Base-by-base conservation (phyloP, 2,888 invertebrate genomes). In the Congeria kusceri region DNA sequence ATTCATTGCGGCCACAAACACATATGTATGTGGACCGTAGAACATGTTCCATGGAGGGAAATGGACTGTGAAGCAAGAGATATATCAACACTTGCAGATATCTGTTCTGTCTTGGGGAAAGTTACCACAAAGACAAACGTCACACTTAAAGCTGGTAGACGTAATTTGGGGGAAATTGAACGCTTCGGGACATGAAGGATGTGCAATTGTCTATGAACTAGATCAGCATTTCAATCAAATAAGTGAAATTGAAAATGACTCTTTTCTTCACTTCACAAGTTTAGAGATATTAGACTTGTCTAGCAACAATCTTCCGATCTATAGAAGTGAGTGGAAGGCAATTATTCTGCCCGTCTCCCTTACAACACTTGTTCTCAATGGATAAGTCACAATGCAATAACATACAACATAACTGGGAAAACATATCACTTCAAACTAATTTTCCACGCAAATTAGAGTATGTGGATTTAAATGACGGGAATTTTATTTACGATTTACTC, bases 371-470 rank as follows among this genome's bases (percentile, higher is more conserved):
- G 18, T 44, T 13, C 18, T 44, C 18, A 18, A 18, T 18, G 20
- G 15, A 20, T 49, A 46, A 27, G 13, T 13, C 25, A 18, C 25
- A 61, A 3, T 78, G 78, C 27, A 27, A 1, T 13, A 72, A 49
- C 28, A 5, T 49, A 5, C 49, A 18, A 49, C 18, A 4, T 5
- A 15, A 4, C 15, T 5, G 20, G 20, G 15, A 18, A 49, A 20
- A 18, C 3, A 32, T 11, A 32, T 32, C 32, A 11, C 32, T 4
- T 32, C 11, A 7, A 11, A 7, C 32, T 32, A 11, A 32, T 11
- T 32, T 32, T 32, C 32, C 32, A 32, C 4, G 11, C 4, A 7
- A 32, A 7, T 11, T 32, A 4, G 32, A 32, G 11, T 32, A 7
- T 32, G 32, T 32, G 32, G 32, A 32, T 32, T 32, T 32, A 32